Percentiles rank a stretch among this genome's conserved stretches.
These are phyloP conservation scores for Oxyteleia sp. DNA, from an alignment of 2,888 invertebrate species.

Conservation along the genomic window DNA sequence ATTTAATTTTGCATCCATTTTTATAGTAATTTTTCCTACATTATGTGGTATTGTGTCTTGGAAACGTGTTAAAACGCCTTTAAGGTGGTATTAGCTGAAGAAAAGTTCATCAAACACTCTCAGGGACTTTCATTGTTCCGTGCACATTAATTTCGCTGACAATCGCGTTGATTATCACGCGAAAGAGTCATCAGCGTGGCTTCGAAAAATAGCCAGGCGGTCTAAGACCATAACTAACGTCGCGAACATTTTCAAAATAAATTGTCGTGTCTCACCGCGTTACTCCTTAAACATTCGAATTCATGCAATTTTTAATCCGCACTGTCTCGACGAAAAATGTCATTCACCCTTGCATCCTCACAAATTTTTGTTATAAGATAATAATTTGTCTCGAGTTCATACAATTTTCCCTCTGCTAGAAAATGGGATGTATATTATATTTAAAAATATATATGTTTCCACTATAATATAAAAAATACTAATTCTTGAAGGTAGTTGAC, in stretches of 20 bases:
- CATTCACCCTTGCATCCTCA: no score
- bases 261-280: background rate
- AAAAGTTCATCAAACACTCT: slow-evolving; percentile 2
- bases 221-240: slow-evolving; percentile 3
- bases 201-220: slow-evolving; percentile 11
- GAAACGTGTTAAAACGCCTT: background rate
- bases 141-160: slow-evolving; percentile 14
- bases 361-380: no score
- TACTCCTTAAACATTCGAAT: background rate
- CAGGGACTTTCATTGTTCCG: background rate
- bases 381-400: no score
- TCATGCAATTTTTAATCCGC: background rate
- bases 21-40: no score
- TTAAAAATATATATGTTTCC: no score
- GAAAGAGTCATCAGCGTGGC: slow-evolving; percentile 19
- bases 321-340: no score
- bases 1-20: no score
- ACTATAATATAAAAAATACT: no score
- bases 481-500: no score
- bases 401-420: no score
- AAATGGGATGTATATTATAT: no score
- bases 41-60: no score
- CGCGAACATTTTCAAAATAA: slow-evolving; percentile 9
- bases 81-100: background rate
- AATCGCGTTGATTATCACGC: slow-evolving; percentile 23